These are phyloP conservation scores for Megalurothrips usitatus DNA, from an alignment of 2,888 invertebrate genomes.

Conservation along the genomic window DNA sequence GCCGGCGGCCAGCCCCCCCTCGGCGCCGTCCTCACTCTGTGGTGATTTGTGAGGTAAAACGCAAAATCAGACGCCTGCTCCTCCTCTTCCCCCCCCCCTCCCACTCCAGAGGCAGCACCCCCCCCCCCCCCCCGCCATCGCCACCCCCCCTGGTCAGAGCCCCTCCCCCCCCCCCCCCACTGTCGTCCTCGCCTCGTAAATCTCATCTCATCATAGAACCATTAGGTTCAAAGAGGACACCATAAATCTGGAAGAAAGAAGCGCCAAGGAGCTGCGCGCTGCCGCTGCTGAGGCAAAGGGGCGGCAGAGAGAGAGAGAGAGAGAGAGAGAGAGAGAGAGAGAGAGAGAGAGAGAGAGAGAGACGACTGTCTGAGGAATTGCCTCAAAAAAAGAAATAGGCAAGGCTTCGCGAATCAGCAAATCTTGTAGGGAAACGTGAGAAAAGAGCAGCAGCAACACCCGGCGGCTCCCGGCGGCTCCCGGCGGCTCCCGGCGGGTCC, in stretches of 20 bases:
- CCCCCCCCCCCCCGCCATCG: background rate
- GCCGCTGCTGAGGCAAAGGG: background rate
- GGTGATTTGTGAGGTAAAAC: too few relatives aligned
- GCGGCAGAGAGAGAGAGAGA: background rate
- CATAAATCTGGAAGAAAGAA: conserved; percentile 4
- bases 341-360: too few relatives aligned
- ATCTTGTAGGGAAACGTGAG: background rate
- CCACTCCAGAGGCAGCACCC: background rate
- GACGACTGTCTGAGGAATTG: too few relatives aligned
- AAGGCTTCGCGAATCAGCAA: too few relatives aligned
- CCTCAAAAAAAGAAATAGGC: too few relatives aligned
- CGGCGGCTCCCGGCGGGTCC: too few relatives aligned
- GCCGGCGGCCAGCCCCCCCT: too few relatives aligned
- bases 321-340: background rate
- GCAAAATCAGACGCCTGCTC: too few relatives aligned
- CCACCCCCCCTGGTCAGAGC: too few relatives aligned
- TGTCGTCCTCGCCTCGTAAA: background rate
- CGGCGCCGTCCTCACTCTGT: too few relatives aligned
- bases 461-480: background rate
- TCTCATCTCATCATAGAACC: conserved; percentile 13
- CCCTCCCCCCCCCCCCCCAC: background rate
- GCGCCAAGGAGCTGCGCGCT: background rate
- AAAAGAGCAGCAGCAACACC: background rate
- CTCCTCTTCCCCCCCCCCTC: background rate
- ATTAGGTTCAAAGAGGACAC: background rate